Evolutionary conservation across 2,888 invertebrate genomes (phyloP), one percentile per base, ranked within the genome.

Genomic region (Patella depressa): DNA sequence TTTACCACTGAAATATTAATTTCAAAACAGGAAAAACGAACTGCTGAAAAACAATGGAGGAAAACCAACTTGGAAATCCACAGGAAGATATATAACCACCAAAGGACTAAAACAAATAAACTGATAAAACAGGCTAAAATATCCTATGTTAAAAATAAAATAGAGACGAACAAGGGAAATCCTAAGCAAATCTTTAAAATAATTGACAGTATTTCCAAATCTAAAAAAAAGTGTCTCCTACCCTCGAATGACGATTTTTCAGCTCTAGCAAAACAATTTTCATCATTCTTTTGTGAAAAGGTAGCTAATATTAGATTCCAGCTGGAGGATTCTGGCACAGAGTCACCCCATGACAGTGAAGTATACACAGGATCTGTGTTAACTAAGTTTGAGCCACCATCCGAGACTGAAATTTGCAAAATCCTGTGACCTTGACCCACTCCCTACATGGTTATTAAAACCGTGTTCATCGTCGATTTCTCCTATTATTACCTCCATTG

Each of bases 21-120:
- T 5, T 11, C 19, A 5, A 65, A 65, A 65, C 59, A 19, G n/a
- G n/a, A 65, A 65, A 65, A 65, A 65, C 59, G 59, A 65, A 19
- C 59, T 65, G 59, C 59, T n/a, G 59, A 65, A n/a, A 65, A 65
- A 65, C n/a, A 19, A n/a, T 65, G 59, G 59, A 65, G 59, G 11
- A 65, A 65, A 65, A 65, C n/a, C 11, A 65, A 65, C 9, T 65
- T 65, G 19, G 59, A 65, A 65, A 65, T 65, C 59, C 59, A 65
- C 59, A 29, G 29, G 29, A 2, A n/a, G 59, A 65, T 19, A 55
- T 15, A 55, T 55, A 65, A 65, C 19, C 59, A 9, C 11, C n/a
- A 19, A 9, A n/a, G 59, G 59, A 65, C 59, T n/a, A 19, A 65
- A 19, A 65, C 59, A 7, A 65, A 65, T 65, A 19, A n/a, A 4